Evolutionary conservation across 2,113 vertebrate genomes (phyloP).

Genomic region (Lasiurus cinereus): DNA sequence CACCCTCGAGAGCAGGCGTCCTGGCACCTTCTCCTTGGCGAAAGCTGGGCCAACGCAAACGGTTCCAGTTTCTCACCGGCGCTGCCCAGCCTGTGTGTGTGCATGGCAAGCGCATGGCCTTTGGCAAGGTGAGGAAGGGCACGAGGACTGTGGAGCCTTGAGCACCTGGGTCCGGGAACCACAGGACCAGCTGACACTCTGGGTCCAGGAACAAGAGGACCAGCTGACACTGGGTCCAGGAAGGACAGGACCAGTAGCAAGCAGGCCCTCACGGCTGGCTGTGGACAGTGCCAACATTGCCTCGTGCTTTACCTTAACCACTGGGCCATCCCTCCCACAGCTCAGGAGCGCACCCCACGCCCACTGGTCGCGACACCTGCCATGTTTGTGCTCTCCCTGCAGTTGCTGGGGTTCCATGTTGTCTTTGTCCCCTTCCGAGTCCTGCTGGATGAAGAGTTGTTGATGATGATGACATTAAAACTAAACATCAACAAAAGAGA

Average conservation of each 20-base stretch:
- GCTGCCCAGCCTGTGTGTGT: background rate
- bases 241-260: constrained; percentile 76
- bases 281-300: constrained; percentile 87
- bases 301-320: background rate
- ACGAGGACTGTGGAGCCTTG: constrained; percentile 85
- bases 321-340: constrained; percentile 73
- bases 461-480: constrained; percentile 81
- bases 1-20: background rate
- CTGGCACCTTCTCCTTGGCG: background rate
- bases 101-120: constrained; percentile 76
- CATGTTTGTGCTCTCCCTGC: constrained; percentile 68
- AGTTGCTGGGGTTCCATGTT: constrained; percentile 71
- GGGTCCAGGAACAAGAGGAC: constrained; percentile 86
- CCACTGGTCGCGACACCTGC: background rate
- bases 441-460: constrained; percentile 67
- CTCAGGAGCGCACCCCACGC: background rate
- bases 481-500: constrained; percentile 71
- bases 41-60: background rate
- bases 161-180: constrained; percentile 85
- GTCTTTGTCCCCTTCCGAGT: background rate
- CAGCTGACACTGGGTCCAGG: no score
- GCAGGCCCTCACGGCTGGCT: constrained; percentile 87
- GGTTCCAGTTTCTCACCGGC: background rate
- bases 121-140: constrained; percentile 89
- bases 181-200: constrained; percentile 73